Conservation (phyloP, 2,888 invertebrate genomes). For the Rhagonycha fulva region DNA sequence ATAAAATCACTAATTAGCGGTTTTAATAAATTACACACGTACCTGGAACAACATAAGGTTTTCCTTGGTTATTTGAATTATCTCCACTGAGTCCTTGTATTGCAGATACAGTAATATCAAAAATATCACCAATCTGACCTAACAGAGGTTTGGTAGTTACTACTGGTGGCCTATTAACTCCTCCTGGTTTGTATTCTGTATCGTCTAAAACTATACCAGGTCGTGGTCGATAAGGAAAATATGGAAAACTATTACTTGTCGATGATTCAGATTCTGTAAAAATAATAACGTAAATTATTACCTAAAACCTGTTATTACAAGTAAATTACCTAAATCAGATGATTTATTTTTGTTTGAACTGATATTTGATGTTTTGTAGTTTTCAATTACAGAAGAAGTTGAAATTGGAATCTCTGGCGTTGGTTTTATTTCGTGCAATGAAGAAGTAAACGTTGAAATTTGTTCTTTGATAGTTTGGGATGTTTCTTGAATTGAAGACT, state of each 20-base stretch:
- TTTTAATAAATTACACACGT: conserved; percentile 13
- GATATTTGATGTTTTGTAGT: background rate
- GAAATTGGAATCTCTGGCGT: conserved; percentile 53
- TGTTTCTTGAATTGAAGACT: conserved; percentile 55
- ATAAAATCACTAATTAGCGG: background rate
- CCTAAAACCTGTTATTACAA: background rate
- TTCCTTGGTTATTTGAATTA: conserved; percentile 51
- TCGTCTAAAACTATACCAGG: conserved; percentile 88
- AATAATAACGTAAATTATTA: background rate
- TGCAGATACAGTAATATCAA: conserved; percentile 86
- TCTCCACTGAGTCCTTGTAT: conserved; percentile 80
- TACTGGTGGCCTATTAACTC: conserved; percentile 50
- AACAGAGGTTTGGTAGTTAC: conserved; percentile 55
- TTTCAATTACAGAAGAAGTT: background rate
- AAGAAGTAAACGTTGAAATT: conserved; percentile 15
- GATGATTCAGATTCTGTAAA: conserved; percentile 4
- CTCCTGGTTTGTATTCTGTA: conserved; percentile 75
- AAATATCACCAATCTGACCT: conserved; percentile 74
- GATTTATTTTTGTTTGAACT: background rate
- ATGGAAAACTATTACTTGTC: conserved; percentile 54
- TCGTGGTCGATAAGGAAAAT: conserved; percentile 72
- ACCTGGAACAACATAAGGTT: conserved; percentile 62
- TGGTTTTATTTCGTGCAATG: conserved; percentile 46
- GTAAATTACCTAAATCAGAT: background rate
- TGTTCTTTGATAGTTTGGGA: conserved; percentile 42